Evolutionary conservation across 2,888 invertebrate genomes (phyloP), one percentile per base, ranked within the genome.

Genomic region (Ophion slaviceki): DNA sequence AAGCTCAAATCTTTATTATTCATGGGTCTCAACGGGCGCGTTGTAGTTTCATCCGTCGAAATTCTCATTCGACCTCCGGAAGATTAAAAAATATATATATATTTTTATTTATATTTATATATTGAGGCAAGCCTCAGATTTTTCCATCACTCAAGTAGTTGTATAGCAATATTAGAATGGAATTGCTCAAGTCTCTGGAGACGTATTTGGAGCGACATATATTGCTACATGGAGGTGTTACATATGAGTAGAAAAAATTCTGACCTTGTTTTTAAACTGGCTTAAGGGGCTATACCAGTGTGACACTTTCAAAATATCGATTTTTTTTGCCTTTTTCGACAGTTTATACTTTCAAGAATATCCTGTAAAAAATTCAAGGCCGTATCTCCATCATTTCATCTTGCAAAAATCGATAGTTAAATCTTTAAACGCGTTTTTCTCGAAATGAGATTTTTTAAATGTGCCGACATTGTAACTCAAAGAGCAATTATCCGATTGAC

Each of bases 1-100:
- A 80, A 53, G 53, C 70, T 67, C 45, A 74, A 71, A 62, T 76
- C 67, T 81, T 64, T 77, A 80, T 84, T 80, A 80, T 84, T 84
- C 77, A 81, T 74, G 74, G 62, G 67, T 61, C 67, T 40, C 68
- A 24, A 61, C 75, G 74, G 80, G 72, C 77, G 59, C 61, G 61
- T 82, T 75, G 75, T 24, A 28, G 70, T 68, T 53, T 53, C 62
- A 75, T 64, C 62, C 53, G 67, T 59, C 40, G 32, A 64, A 81
- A 80, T 80, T 80, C 67, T 80, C 40, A 72, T 76, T 76, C 70
- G 45, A 74, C 32, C 59, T 47, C 68, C 40, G 40, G 74, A 61
- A 61, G 57, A 57, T 72, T 32, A 57, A 36, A 59, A 57, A 24
- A 40, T 61, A 40, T 40, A 40, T 40, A 40, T 17, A 64, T 62